Evolutionary conservation across 1,140 invertebrate genomes (phyloP).

Genomic region (Nephila pilipes): DNA sequence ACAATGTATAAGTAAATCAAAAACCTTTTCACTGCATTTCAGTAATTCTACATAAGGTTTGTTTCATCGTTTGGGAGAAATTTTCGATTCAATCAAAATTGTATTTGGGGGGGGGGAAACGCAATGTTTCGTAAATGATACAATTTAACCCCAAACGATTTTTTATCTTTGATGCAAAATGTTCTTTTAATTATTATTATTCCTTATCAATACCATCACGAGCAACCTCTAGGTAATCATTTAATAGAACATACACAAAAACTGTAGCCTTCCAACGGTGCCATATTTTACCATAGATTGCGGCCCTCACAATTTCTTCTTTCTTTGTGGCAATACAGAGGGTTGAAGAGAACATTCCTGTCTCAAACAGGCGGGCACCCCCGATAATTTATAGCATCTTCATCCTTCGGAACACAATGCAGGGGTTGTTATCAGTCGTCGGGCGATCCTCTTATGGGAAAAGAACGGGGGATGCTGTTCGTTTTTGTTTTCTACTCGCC

Average conservation of each 20-base stretch:
- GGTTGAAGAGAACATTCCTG: slow-evolving; percentile 10
- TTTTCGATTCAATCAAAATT: too few relatives aligned
- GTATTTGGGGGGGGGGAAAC: too few relatives aligned
- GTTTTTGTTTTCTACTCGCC: slow-evolving; percentile 56
- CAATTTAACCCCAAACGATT: too few relatives aligned
- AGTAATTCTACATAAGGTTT: too few relatives aligned
- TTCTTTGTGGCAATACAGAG: background rate
- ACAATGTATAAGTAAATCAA: too few relatives aligned
- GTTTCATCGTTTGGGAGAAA: too few relatives aligned
- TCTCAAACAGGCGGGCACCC: slow-evolving; percentile 1
- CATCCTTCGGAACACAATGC: slow-evolving; percentile 56
- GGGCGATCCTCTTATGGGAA: slow-evolving; percentile 56
- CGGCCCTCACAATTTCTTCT: background rate
- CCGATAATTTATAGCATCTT: slow-evolving; percentile 65
- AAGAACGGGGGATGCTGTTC: background rate
- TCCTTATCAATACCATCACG: too few relatives aligned
- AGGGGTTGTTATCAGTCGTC: slow-evolving; percentile 59
- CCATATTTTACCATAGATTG: slow-evolving; percentile 22
- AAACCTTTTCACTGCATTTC: too few relatives aligned
- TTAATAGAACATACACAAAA: background rate
- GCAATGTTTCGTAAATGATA: too few relatives aligned
- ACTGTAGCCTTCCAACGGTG: background rate
- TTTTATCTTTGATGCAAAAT: too few relatives aligned
- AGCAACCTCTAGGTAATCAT: too few relatives aligned
- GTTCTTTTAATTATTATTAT: too few relatives aligned